These are phyloP conservation scores for Plecotus auritus DNA, from an alignment of 2,113 vertebrate genomes.

Conservation along the genomic window DNA sequence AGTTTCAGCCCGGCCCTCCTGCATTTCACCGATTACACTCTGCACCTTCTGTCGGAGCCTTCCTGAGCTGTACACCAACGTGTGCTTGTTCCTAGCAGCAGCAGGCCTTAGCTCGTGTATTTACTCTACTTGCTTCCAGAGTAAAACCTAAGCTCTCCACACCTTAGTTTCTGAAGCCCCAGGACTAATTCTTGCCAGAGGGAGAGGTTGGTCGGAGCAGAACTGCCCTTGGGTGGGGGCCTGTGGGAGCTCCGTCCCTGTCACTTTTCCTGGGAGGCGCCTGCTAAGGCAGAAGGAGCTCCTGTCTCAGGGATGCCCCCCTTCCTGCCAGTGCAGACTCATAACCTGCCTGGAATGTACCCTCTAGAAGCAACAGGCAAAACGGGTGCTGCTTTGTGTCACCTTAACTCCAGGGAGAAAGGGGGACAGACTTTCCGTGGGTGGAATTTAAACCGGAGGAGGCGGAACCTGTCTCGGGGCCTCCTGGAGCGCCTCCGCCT, in stretches of 20 bases:
- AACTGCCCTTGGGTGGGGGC: neutral
- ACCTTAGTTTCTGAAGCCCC: neutral
- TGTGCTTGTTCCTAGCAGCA: no score
- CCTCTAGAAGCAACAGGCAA: constrained; percentile 17
- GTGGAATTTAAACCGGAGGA: constrained; percentile 46
- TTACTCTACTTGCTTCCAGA: neutral
- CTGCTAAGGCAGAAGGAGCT: neutral
- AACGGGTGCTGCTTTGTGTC: neutral
- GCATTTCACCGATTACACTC: accelerated
- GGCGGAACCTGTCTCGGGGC: neutral
- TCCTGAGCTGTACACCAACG: no score
- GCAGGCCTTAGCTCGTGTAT: neutral
- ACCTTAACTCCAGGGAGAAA: neutral
- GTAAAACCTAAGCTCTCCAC: neutral
- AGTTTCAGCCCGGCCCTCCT: neutral
- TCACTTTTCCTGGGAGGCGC: neutral
- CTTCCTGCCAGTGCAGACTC: neutral
- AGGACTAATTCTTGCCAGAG: neutral
- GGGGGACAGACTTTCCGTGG: neutral
- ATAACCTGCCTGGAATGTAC: neutral
- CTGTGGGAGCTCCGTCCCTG: neutral
- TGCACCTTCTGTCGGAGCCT: neutral
- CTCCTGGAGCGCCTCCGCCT: neutral
- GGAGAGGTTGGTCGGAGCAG: neutral
- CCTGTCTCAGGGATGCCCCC: neutral